Evolutionary conservation across 2,113 vertebrate species (phyloP), one percentile per base, ranked within the genome.

Genomic region (Hippocampus guttulatus): DNA sequence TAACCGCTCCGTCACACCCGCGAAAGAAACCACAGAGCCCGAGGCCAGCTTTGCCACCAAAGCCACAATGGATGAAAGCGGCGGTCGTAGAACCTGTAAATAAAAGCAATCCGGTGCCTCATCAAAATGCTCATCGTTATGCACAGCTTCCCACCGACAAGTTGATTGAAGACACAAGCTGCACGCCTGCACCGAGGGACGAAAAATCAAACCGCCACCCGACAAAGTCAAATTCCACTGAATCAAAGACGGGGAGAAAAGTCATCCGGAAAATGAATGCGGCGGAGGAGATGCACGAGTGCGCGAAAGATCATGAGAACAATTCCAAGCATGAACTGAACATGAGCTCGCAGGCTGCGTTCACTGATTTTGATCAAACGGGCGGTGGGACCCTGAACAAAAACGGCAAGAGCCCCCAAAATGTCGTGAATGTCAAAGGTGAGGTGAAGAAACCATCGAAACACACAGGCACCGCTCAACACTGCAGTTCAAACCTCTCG

Each of bases 11-110:
- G 68, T 81, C 84, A 49, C 74, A 81, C 58, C 84, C 76, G 55
- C 77, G 73, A 81, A 89, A 89, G 74, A 74, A 54, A 80, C 68
- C 33, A 67, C 73, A 75, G 69, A 51, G 83, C 64, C 88, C 83
- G 75, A 94, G 89, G 60, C 85, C 91, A 75, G 84, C 83, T 63
- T 84, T 89, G 67, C 85, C 85, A 18, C 85, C 86, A 61, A 95
- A 94, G 81, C 85, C 82, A 40, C 89, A 93, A 49, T 82, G 83
- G 76, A 75, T 68, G 41, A 70, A 61, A 63, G 76, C 82, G 64
- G 71, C 75, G 25, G 21, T 63, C 64, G 58, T 75, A 14, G 72
- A 85, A 30, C 79, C 88, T 21, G 87, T 89, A 52, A 23, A 25
- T 16, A 45, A 25, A 65, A 25, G 14, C n/a, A 27, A 23, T 8